Percentiles rank a stretch among this genome's conserved stretches.
These are phyloP conservation scores for Spheniscus mendiculus DNA, from an alignment of 2,113 vertebrate genomes.

Conservation along the genomic window DNA sequence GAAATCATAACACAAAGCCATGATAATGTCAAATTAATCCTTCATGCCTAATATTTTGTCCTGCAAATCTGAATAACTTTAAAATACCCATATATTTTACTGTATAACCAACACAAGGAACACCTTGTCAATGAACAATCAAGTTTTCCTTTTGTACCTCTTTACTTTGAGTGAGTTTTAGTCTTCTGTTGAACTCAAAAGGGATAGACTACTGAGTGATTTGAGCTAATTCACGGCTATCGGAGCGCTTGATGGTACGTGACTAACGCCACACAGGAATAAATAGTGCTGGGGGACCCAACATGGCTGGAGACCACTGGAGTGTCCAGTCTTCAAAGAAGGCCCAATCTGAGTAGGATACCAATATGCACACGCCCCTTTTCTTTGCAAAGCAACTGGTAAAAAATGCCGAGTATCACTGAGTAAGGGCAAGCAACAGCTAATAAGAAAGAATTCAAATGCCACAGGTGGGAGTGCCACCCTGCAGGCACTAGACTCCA, in stretches of 20 bases:
- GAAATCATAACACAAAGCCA: background rate
- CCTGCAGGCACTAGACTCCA: background rate
- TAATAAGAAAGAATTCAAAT: background rate
- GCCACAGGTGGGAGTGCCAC: background rate
- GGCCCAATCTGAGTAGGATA: background rate
- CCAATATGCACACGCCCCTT: background rate
- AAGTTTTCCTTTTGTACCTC: background rate
- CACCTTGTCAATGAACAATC: background rate
- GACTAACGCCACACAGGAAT: background rate
- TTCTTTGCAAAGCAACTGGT: background rate
- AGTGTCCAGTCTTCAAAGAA: background rate
- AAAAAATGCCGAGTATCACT: background rate
- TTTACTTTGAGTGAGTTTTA: background rate
- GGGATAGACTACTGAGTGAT: background rate
- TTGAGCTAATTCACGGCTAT: background rate
- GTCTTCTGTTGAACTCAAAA: background rate
- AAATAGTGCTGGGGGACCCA: background rate
- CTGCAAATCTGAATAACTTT: background rate
- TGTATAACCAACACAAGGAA: background rate
- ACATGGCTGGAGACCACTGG: background rate
- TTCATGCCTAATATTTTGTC: background rate
- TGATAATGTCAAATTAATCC: background rate
- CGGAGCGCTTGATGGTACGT: fast-evolving
- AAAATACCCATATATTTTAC: background rate
- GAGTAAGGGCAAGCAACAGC: background rate